Evolutionary conservation across 2,888 invertebrate genomes (phyloP).

Genomic region (Perdita meconis): DNA sequence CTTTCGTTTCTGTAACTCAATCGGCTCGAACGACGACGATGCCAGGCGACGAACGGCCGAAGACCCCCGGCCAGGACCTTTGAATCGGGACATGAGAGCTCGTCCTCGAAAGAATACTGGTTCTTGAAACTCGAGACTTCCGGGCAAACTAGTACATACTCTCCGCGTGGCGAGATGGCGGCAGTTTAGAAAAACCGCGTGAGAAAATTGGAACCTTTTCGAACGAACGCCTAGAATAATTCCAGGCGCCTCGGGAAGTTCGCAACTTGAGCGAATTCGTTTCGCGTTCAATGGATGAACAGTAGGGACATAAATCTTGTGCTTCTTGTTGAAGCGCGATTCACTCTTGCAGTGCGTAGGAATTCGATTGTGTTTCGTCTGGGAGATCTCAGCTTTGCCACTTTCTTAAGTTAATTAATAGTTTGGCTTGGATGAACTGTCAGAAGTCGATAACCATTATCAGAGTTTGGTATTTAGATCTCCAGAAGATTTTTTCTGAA

Average conservation of each 20-base stretch:
- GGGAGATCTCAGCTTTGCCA: too few relatives aligned
- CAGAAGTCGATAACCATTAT: too few relatives aligned
- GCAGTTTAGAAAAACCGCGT: slow-evolving; percentile 44
- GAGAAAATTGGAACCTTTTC: slow-evolving; percentile 40
- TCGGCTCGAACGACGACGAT: not conserved
- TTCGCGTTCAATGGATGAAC: not conserved
- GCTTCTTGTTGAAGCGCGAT: not conserved
- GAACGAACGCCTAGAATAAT: slow-evolving; percentile 7
- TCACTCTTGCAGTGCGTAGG: not conserved
- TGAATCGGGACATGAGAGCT: slow-evolving; percentile 7
- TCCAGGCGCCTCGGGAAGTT: not conserved
- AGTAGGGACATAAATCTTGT: not conserved
- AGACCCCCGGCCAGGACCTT: not conserved
- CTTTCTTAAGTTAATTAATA: too few relatives aligned
- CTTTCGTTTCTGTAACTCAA: not conserved
- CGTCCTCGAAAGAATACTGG: slow-evolving; percentile 42
- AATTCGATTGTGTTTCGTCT: not conserved
- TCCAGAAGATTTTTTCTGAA: too few relatives aligned
- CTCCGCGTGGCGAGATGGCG: slow-evolving; percentile 17
- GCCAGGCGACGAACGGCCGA: not conserved
- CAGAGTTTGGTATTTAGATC: too few relatives aligned
- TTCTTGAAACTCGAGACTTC: slow-evolving; percentile 56
- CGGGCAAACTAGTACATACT: slow-evolving; percentile 63
- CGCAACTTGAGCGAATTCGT: not conserved
- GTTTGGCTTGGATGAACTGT: too few relatives aligned